These are phyloP conservation scores for Sorex maritimensis DNA, from an alignment of 2,797 vertebrate genomes.

Conservation along the genomic window DNA sequence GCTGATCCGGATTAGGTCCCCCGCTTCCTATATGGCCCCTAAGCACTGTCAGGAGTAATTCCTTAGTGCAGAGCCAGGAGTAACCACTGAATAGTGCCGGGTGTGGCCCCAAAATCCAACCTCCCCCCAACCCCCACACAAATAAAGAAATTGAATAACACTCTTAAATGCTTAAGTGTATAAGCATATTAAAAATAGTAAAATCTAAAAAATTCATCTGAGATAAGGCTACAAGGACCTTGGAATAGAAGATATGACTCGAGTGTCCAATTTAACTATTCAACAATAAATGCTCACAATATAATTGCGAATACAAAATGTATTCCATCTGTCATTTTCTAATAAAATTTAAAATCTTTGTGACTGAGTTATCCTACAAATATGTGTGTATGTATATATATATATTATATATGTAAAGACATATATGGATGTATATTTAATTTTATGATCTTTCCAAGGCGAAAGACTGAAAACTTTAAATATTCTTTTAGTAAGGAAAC, in stretches of 20 bases:
- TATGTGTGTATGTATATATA: neutral
- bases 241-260: constrained; percentile 4
- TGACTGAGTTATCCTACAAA: neutral
- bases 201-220: neutral
- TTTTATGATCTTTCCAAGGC: constrained; percentile 18
- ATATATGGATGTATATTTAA: neutral
- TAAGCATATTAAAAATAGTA: constrained; percentile 29
- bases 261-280: constrained; percentile 26
- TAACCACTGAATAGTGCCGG: too few species aligned
- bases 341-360: constrained; percentile 48
- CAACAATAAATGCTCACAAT: constrained; percentile 40
- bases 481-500: neutral
- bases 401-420: neutral
- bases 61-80: too few species aligned
- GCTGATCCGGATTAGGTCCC: too few species aligned
- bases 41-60: too few species aligned
- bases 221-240: constrained; percentile 14
- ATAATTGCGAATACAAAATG: neutral
- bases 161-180: neutral
- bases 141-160: too few species aligned
- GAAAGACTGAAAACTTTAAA: constrained; percentile 41
- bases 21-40: too few species aligned
- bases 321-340: neutral
- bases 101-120: too few species aligned
- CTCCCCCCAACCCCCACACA: too few species aligned